Evolutionary conservation across 2,888 invertebrate species (phyloP).

Genomic region (Epinotia brunnichana): DNA sequence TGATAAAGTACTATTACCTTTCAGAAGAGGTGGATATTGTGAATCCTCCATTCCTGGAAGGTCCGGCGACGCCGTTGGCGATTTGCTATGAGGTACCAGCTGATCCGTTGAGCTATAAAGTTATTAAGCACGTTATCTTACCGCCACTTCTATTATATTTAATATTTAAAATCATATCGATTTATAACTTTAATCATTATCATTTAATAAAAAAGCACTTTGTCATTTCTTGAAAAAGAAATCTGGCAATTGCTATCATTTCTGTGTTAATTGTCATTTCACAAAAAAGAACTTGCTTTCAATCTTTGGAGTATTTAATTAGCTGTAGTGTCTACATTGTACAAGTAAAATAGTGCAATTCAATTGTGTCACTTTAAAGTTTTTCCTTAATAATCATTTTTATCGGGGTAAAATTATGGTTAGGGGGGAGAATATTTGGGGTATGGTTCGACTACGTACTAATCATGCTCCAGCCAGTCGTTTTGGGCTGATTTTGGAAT

Average conservation of each 20-base stretch:
- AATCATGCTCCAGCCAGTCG: constrained; percentile 63
- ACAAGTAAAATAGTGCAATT: constrained; percentile 4
- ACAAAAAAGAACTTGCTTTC: background rate
- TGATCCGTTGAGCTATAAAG: constrained; percentile 75
- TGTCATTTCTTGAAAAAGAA: background rate
- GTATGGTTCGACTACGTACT: constrained; percentile 34
- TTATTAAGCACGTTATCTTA: constrained; percentile 14
- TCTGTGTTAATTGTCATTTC: background rate
- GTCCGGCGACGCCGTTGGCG: constrained; percentile 74
- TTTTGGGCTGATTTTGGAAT: constrained; percentile 52
- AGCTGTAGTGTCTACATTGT: no score
- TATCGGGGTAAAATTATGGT: constrained; percentile 37
- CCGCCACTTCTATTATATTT: background rate
- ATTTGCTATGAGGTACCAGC: constrained; percentile 78
- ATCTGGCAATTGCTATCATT: background rate
- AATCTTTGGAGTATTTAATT: background rate
- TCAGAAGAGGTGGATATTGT: constrained; percentile 82
- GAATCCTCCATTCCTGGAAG: constrained; percentile 73
- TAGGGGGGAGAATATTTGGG: constrained; percentile 16
- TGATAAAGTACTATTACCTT: constrained; percentile 59
- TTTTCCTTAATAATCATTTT: constrained; percentile 1
- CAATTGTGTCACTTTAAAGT: background rate
- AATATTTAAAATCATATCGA: background rate
- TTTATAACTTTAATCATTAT: background rate
- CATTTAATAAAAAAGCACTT: background rate